A percentile compares a stretch with the other conserved stretches of the same genome.
Evolutionary conservation across 1,140 invertebrate species (phyloP).

Genomic region (Hestina assimilis): DNA sequence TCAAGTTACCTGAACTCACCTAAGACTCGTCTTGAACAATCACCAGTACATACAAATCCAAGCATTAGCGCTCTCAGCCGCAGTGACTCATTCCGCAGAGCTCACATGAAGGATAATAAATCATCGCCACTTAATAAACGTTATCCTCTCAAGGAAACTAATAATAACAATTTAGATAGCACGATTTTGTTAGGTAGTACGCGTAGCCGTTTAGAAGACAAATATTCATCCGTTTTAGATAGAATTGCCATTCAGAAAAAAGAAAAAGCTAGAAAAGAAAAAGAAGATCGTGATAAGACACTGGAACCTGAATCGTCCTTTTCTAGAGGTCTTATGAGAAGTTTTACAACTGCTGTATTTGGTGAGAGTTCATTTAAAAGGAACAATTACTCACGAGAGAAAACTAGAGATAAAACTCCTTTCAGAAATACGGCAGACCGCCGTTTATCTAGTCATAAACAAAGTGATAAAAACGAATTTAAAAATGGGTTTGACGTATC

Average conservation of each 20-base stretch:
- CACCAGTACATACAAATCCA: slow-evolving; percentile 59
- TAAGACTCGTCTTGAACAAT: slow-evolving; percentile 57
- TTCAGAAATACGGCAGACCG: slow-evolving; percentile 68
- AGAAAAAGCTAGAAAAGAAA: slow-evolving; percentile 73
- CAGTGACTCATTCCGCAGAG: slow-evolving; percentile 68
- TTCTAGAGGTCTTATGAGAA: slow-evolving; percentile 76
- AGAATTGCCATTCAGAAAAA: slow-evolving; percentile 81
- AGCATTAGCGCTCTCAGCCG: slow-evolving; percentile 56
- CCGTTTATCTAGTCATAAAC: slow-evolving; percentile 55
- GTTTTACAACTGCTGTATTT: slow-evolving; percentile 82
- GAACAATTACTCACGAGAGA: slow-evolving; percentile 59
- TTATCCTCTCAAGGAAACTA: slow-evolving; percentile 67
- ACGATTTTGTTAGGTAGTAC: slow-evolving; percentile 75
- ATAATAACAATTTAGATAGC: slow-evolving; percentile 69
- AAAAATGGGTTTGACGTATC: slow-evolving; percentile 65
- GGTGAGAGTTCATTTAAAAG: slow-evolving; percentile 82
- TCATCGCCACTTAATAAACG: slow-evolving; percentile 65
- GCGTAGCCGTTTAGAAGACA: slow-evolving; percentile 85
- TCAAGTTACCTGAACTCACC: slow-evolving; percentile 56
- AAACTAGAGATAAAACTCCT: slow-evolving; percentile 80
- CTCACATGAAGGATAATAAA: slow-evolving; percentile 65
- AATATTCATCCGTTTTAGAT: slow-evolving; percentile 85
- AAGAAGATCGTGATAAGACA: slow-evolving; percentile 82
- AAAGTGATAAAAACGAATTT: slow-evolving; percentile 50
- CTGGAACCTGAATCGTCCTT: slow-evolving; percentile 80